A percentile compares a stretch with the other conserved stretches of the same genome.
phyloP scores from a whole-genome alignment of 2,888 invertebrate species.

The Druceiella hillmani region DNA sequence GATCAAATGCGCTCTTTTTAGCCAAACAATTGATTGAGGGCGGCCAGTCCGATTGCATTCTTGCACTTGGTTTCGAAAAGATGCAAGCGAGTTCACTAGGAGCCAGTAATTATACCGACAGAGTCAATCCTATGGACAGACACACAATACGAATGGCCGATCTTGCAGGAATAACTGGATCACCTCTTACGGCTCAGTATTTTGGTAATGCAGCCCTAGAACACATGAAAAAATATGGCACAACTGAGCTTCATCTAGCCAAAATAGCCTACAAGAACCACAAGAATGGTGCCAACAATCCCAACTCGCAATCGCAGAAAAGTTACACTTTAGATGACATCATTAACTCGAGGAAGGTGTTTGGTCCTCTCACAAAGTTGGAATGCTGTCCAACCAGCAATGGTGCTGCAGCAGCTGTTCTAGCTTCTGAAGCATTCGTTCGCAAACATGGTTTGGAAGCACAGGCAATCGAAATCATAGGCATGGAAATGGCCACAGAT shows the following conservation, averaged over 20 bases:
- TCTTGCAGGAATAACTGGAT: conserved; percentile 68
- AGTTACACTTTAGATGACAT: conserved; percentile 91
- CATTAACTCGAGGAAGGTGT: conserved; percentile 78
- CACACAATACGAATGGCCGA: conserved; percentile 84
- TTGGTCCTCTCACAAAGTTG: conserved; percentile 89
- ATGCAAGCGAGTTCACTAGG: conserved; percentile 91
- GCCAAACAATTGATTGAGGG: conserved; percentile 91
- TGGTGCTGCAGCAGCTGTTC: conserved; percentile 90
- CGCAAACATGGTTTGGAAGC: conserved; percentile 71
- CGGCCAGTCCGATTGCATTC: conserved; percentile 78
- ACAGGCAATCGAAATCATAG: conserved; percentile 89
- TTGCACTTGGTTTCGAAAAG: conserved; percentile 97
- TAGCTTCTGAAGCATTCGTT: conserved; percentile 91
- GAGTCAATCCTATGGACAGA: conserved; percentile 85
- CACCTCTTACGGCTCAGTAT: conserved; percentile 90
- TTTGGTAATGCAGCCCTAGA: conserved; percentile 96
- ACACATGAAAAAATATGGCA: conserved; percentile 95
- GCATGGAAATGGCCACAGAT: conserved; percentile 97
- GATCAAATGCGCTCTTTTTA: conserved; percentile 85
- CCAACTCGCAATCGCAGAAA: conserved; percentile 92
- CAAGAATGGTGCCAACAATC: conserved; percentile 93
- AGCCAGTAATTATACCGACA: conserved; percentile 67
- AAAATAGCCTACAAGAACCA: conserved; percentile 99
- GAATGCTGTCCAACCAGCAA: conserved; percentile 99
- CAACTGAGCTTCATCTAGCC: conserved; percentile 87